Evolutionary conservation across 2,113 vertebrate genomes (phyloP).

Genomic region (Chaenocephalus aceratus): DNA sequence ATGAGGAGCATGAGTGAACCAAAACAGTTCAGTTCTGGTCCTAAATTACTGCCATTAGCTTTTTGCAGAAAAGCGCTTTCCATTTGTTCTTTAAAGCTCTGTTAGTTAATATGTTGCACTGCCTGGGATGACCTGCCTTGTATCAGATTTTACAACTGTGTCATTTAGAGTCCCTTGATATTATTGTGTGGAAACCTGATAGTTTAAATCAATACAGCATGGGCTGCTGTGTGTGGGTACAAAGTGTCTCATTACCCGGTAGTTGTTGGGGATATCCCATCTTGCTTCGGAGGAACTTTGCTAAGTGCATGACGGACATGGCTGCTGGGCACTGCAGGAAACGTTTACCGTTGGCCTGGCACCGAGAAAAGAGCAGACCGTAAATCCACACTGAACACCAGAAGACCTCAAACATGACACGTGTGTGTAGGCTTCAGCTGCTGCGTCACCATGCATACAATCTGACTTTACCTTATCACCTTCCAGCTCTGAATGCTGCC

Average conservation of each 20-base stretch:
- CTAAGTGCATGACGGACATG: conserved; percentile 94
- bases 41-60: neutral
- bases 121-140: neutral
- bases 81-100: neutral
- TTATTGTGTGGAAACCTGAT: neutral
- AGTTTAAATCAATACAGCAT: neutral
- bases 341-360: conserved; percentile 88
- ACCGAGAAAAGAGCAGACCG: conserved; percentile 7
- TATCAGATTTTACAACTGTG: neutral
- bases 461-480: conserved; percentile 87
- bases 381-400: conserved; percentile 18
- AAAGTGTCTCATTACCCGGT: conserved; percentile 82
- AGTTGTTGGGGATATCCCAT: conserved; percentile 96
- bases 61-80: neutral
- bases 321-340: conserved; percentile 95
- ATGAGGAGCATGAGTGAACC: neutral
- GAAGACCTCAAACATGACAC: neutral
- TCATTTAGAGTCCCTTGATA: neutral
- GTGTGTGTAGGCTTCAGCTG: neutral
- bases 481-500: conserved; percentile 86
- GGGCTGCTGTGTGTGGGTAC: neutral
- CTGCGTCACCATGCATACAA: neutral
- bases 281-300: conserved; percentile 95
- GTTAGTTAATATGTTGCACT: too few species aligned
- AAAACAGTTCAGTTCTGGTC: neutral